Percentiles rank a stretch among this genome's conserved stretches.
Conservation (phyloP, 1,140 invertebrate species). For the Centruroides vittatus region DNA sequence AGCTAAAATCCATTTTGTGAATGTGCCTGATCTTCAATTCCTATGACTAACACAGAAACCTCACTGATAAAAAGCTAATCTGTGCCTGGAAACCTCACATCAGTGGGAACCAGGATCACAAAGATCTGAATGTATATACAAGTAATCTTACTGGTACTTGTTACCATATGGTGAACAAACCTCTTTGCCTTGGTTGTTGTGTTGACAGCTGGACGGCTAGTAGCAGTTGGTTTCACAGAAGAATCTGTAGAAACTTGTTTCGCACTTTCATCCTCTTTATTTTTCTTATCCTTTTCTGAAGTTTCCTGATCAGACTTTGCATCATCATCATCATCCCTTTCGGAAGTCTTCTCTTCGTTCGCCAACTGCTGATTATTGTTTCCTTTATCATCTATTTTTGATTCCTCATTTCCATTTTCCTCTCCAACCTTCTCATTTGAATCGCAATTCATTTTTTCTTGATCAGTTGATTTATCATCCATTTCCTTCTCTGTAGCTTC, state of each 20-base stretch:
- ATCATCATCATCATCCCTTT: background rate
- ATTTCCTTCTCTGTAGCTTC: too few species aligned
- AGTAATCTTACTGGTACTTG: too few species aligned
- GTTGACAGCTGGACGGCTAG: too few species aligned
- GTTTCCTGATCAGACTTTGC: conserved; percentile 1
- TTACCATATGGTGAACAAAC: conserved; percentile 22
- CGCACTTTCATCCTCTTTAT: conserved; percentile 2
- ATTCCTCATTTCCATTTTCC: background rate
- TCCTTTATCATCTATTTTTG: conserved; percentile 1
- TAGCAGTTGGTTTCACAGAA: too few species aligned
- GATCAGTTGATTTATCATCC: too few species aligned
- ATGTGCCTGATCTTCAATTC: background rate
- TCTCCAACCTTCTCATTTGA: background rate
- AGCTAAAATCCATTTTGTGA: conserved; percentile 8
- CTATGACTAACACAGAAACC: too few species aligned
- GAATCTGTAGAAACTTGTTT: conserved; percentile 3
- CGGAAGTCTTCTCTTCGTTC: background rate
- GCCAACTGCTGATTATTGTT: conserved; percentile 4
- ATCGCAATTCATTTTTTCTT: too few species aligned
- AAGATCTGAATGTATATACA: too few species aligned
- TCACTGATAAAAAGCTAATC: too few species aligned
- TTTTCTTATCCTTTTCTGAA: conserved; percentile 1
- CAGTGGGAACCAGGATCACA: too few species aligned
- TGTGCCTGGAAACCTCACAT: too few species aligned
- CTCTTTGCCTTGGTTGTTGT: conserved; percentile 22